Percentiles rank a stretch among this genome's conserved stretches.
Evolutionary conservation across 2,797 vertebrate genomes (phyloP).

Genomic region (Tragopan temminckii): DNA sequence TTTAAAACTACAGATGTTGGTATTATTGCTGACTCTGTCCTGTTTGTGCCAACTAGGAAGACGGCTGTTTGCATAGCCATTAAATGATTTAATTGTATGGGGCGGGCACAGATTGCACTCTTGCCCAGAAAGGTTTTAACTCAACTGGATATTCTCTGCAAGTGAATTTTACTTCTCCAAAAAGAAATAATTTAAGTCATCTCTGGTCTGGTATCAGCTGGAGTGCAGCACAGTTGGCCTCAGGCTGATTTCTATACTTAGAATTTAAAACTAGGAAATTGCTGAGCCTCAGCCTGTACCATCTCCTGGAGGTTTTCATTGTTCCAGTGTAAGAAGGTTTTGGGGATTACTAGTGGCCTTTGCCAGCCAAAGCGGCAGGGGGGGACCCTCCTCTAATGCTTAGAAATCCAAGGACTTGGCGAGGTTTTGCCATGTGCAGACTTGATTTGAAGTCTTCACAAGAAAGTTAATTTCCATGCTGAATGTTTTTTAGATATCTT

Average conservation of each 20-base stretch:
- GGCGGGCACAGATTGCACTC: background rate
- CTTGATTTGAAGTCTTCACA: background rate
- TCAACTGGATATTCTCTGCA: background rate
- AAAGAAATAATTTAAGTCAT: background rate
- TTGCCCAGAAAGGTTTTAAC: background rate
- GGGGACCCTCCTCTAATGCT: background rate
- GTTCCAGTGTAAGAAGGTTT: background rate
- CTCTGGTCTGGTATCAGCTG: background rate
- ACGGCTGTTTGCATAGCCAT: background rate
- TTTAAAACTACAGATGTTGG: background rate
- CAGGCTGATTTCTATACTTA: background rate
- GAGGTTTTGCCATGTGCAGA: background rate
- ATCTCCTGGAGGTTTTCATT: background rate
- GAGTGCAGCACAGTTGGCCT: background rate
- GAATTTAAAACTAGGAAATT: slow-evolving; percentile 31
- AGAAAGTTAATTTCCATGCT: background rate
- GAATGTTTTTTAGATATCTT: background rate
- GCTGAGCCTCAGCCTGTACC: background rate
- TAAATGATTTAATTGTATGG: background rate
- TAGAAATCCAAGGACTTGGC: background rate
- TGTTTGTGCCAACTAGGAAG: background rate
- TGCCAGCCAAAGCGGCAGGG: background rate
- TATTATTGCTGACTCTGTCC: background rate
- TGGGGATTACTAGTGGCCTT: slow-evolving; percentile 12
- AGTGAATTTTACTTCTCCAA: background rate